A percentile compares a stretch with the other conserved stretches of the same genome.
Conservation (phyloP, 2,888 invertebrate genomes). For the Melinaea marsaeus region DNA sequence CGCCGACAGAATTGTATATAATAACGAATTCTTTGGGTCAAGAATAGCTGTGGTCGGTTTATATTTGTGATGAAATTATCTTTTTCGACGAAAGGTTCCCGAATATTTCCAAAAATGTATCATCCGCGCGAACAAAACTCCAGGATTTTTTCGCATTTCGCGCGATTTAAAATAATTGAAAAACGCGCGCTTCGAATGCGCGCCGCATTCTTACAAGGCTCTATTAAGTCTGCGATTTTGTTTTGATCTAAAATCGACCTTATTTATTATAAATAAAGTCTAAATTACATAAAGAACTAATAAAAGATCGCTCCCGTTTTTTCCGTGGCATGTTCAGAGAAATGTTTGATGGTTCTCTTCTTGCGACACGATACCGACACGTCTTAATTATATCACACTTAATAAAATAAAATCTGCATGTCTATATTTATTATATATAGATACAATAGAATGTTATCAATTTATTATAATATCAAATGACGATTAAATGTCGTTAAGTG, state of each 20-base stretch:
- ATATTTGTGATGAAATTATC: no score
- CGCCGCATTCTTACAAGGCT: slow-evolving; percentile 54
- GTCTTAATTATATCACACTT: slow-evolving; percentile 27
- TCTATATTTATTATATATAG: not conserved
- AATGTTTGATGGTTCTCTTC: slow-evolving; percentile 42
- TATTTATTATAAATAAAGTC: slow-evolving; percentile 18
- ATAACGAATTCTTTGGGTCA: no score
- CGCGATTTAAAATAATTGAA: slow-evolving; percentile 60
- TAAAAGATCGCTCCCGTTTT: slow-evolving; percentile 45
- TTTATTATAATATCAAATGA: not conserved
- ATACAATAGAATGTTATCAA: not conserved
- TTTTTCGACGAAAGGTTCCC: slow-evolving; percentile 2
- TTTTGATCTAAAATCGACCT: slow-evolving; percentile 23
- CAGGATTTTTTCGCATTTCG: slow-evolving; percentile 37
- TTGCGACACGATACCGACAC: slow-evolving; percentile 48
- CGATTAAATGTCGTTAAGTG: not conserved
- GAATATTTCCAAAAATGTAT: slow-evolving; percentile 33
- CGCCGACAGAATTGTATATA: no score
- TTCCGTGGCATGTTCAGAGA: slow-evolving; percentile 50
- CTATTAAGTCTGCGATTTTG: slow-evolving; percentile 45
- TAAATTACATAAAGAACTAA: slow-evolving; percentile 11
- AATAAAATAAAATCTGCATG: slow-evolving; percentile 22
- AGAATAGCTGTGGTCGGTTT: no score
- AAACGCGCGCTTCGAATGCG: slow-evolving; percentile 54
- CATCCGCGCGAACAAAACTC: slow-evolving; percentile 31